phyloP scores from a whole-genome alignment of 1,140 invertebrate species.

The Oryzaephilus surinamensis region DNA sequence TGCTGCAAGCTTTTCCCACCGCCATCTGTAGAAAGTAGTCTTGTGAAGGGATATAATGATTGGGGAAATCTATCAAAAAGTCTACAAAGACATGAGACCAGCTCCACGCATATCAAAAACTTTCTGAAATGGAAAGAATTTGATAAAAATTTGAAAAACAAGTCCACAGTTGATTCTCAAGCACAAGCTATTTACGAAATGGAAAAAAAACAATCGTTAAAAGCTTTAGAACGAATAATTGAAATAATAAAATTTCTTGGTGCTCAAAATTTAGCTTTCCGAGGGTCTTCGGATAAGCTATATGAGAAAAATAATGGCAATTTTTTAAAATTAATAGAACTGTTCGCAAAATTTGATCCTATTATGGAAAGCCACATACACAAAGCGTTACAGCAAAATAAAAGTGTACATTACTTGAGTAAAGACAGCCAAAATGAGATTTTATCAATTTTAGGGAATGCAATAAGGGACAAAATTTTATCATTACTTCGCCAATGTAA shows the following conservation, averaged over 20 bases:
- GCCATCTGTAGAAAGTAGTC: conserved; percentile 5
- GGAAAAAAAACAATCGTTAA: conserved; percentile 8
- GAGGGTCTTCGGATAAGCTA: conserved; percentile 7
- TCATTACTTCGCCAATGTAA: too few species aligned
- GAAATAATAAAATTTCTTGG: conserved; percentile 9
- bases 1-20: conserved; percentile 9
- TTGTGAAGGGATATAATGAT: conserved; percentile 10
- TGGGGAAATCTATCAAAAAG: conserved; percentile 10
- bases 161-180: conserved; percentile 7
- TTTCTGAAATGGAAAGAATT: conserved; percentile 6
- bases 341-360: conserved; percentile 18
- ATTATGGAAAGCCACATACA: conserved; percentile 19
- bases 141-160: conserved; percentile 7
- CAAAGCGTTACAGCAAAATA: not conserved
- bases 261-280: conserved; percentile 9
- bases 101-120: conserved; percentile 8
- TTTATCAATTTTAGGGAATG: too few species aligned
- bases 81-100: conserved; percentile 10
- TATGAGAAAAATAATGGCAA: conserved; percentile 11
- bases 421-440: too few species aligned
- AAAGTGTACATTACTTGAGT: too few species aligned
- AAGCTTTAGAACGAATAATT: conserved; percentile 12
- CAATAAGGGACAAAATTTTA: too few species aligned
- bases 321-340: conserved; percentile 12
- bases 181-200: conserved; percentile 7